phyloP scores from a whole-genome alignment of 1,140 invertebrate species.

The Macrocentrus cingulum region DNA sequence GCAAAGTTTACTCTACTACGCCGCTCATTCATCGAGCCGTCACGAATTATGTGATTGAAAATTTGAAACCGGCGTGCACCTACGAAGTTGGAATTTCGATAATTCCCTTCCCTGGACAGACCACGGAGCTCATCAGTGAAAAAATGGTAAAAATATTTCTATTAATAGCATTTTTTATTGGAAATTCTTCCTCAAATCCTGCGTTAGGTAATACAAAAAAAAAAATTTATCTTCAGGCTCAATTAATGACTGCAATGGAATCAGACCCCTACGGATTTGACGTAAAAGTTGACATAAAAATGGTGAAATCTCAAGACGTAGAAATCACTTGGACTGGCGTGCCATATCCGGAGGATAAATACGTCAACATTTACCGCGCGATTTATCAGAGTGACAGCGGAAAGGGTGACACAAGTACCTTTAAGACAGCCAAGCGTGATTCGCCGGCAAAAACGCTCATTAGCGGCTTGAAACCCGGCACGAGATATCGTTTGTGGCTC shows the following conservation, averaged over 20 bases:
- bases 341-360: constrained; percentile 84
- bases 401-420: constrained; percentile 77
- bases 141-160: constrained; percentile 70
- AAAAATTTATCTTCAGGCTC: constrained; percentile 38
- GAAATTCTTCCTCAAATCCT: no score
- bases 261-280: constrained; percentile 80
- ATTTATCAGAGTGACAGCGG: constrained; percentile 77
- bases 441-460: constrained; percentile 70
- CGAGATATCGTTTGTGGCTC: constrained; percentile 81
- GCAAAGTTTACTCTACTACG: constrained; percentile 73
- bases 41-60: constrained; percentile 71
- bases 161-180: no score
- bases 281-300: constrained; percentile 72
- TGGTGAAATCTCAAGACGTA: constrained; percentile 73
- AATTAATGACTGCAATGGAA: constrained; percentile 46
- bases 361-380: constrained; percentile 85
- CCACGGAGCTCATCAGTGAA: constrained; percentile 70
- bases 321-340: constrained; percentile 81
- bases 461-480: constrained; percentile 75
- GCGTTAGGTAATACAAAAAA: not conserved
- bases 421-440: constrained; percentile 81
- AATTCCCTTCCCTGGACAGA: constrained; percentile 74
- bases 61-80: constrained; percentile 69
- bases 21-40: constrained; percentile 76
- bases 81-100: constrained; percentile 79